These are phyloP conservation scores for Dinomys branickii DNA, from an alignment of 2,113 vertebrate species.

Conservation along the genomic window DNA sequence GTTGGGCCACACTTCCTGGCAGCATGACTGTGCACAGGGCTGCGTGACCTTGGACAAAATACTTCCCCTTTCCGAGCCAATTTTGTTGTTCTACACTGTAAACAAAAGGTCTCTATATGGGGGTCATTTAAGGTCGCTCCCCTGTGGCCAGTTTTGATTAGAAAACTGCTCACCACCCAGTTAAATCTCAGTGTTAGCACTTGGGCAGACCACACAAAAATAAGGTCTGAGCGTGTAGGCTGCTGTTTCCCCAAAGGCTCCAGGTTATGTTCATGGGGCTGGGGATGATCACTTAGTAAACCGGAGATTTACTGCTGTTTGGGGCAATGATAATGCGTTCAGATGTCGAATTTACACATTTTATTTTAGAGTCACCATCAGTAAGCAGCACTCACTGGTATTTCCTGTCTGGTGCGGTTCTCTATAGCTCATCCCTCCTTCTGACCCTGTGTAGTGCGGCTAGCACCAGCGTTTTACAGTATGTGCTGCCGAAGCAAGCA, in stretches of 20 bases:
- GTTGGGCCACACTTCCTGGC: neutral
- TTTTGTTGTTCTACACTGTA: neutral
- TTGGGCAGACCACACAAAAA: neutral
- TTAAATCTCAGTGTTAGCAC: neutral
- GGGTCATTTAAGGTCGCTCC: neutral
- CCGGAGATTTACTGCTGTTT: neutral
- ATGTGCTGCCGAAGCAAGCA: neutral
- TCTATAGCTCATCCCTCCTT: neutral
- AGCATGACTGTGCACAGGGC: neutral
- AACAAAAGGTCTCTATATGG: neutral
- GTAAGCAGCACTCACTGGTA: neutral
- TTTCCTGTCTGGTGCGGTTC: neutral
- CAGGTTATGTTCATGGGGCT: neutral
- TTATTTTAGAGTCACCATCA: neutral
- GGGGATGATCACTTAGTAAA: neutral
- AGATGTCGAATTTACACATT: neutral
- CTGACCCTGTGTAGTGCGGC: neutral
- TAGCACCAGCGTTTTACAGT: neutral
- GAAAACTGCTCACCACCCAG: neutral
- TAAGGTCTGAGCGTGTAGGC: neutral
- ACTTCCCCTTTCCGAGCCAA: neutral
- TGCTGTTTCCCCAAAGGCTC: neutral
- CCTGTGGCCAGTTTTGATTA: neutral
- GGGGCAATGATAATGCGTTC: neutral
- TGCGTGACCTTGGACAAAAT: conserved; percentile 6